Evolutionary conservation across 2,113 vertebrate species (phyloP).

Genomic region (Lethenteron camtschaticum): DNA sequence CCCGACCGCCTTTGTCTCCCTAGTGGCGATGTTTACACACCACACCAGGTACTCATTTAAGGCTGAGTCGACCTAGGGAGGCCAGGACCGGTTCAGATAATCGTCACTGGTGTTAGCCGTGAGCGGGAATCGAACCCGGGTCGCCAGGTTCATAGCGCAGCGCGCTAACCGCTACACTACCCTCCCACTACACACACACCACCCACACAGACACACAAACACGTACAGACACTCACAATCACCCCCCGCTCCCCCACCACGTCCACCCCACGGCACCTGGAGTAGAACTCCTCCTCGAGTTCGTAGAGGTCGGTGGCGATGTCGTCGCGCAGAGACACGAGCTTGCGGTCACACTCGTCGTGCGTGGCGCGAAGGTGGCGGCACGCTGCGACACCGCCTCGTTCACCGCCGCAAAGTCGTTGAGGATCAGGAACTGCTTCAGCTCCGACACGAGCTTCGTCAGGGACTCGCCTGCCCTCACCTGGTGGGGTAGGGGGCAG

Average conservation of each 20-base stretch:
- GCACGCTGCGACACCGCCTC: conserved; percentile 78
- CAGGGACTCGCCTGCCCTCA: conserved; percentile 78
- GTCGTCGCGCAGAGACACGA: conserved; percentile 66
- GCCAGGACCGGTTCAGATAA: too few relatives aligned
- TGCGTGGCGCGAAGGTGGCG: conserved; percentile 66
- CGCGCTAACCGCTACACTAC: too few relatives aligned
- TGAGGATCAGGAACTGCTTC: conserved; percentile 93
- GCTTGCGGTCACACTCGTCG: conserved; percentile 89
- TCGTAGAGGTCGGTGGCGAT: conserved; percentile 94
- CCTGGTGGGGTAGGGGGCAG: conserved; percentile 21
- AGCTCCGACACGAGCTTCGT: conserved; percentile 95
- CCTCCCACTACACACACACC: too few relatives aligned
- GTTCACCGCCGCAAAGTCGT: conserved; percentile 86
- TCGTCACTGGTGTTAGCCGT: too few relatives aligned
- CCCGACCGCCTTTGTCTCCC: too few relatives aligned
- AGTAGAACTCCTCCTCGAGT: conserved; percentile 99
- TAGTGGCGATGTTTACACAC: too few relatives aligned
- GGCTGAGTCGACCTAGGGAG: too few relatives aligned
- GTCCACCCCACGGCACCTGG: conserved; percentile 73
- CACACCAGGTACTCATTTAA: too few relatives aligned
- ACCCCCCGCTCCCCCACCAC: conserved; percentile 21
- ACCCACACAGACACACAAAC: background rate
- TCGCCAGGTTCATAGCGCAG: too few relatives aligned
- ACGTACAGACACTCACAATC: background rate
- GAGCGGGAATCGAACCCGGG: too few relatives aligned